phyloP scores from a whole-genome alignment of 1,140 invertebrate species.

The Galleria mellonella region DNA sequence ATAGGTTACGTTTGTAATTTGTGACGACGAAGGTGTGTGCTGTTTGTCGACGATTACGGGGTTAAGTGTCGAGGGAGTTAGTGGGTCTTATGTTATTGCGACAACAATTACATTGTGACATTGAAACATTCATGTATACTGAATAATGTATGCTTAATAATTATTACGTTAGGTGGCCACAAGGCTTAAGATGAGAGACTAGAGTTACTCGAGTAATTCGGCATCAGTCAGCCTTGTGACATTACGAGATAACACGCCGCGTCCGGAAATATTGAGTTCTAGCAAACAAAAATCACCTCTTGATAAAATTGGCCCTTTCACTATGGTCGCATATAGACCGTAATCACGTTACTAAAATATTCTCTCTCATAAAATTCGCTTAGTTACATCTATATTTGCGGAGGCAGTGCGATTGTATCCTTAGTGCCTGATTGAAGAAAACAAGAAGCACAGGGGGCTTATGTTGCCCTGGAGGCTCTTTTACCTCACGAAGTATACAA shows the following conservation, averaged over 20 bases:
- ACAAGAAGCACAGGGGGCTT: constrained; percentile 66
- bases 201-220: constrained; percentile 47
- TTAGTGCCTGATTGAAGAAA: constrained; percentile 52
- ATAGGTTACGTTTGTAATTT: neutral
- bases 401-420: constrained; percentile 18
- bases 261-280: constrained; percentile 26
- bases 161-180: constrained; percentile 24
- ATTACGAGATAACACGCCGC: constrained; percentile 19
- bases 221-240: constrained; percentile 29
- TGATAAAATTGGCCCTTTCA: constrained; percentile 15
- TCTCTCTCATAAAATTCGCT: constrained; percentile 31
- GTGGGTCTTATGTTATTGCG: constrained; percentile 10
- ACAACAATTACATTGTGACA: constrained; percentile 24
- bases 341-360: constrained; percentile 27
- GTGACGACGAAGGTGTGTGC: constrained; percentile 1
- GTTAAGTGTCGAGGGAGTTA: constrained; percentile 5
- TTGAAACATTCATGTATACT: constrained; percentile 27
- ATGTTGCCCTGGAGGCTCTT: constrained; percentile 37
- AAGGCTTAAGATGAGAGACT: constrained; percentile 25
- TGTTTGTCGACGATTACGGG: constrained; percentile 9
- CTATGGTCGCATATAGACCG: constrained; percentile 9
- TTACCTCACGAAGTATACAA: constrained; percentile 54
- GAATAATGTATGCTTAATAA: constrained; percentile 19
- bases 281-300: constrained; percentile 19
- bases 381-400: constrained; percentile 23